Percentiles rank a stretch among this genome's conserved stretches.
phyloP scores from a whole-genome alignment of 2,888 invertebrate species.

The Miltochrista miniata region DNA sequence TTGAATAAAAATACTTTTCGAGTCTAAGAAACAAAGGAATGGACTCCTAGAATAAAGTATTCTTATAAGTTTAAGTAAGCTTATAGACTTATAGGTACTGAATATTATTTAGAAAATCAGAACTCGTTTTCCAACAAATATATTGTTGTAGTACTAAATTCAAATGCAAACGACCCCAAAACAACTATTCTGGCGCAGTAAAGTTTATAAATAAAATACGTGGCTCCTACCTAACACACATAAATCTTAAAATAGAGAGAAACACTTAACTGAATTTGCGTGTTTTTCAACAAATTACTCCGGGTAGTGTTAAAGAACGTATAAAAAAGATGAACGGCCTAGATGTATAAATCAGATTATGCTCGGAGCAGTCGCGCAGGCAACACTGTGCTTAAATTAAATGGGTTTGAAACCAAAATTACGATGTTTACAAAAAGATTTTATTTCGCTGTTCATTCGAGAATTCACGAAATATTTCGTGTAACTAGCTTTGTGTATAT shows the following conservation, averaged over 20 bases:
- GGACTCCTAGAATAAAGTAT: no score
- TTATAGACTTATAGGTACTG: no score
- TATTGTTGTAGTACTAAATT: constrained; percentile 2
- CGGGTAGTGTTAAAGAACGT: constrained; percentile 49
- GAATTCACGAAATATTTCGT: constrained; percentile 13
- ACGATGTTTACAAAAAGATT: constrained; percentile 59
- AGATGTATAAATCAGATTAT: constrained; percentile 73
- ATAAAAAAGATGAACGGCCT: constrained; percentile 60
- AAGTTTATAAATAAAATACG: constrained; percentile 19
- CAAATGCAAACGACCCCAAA: constrained; percentile 1
- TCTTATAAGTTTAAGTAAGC: no score
- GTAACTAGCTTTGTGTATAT: constrained; percentile 6
- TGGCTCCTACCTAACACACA: constrained; percentile 23
- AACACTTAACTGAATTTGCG: constrained; percentile 55
- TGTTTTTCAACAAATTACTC: constrained; percentile 63
- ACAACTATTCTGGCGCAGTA: constrained; percentile 1
- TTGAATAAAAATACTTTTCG: no score
- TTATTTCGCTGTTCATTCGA: constrained; percentile 44
- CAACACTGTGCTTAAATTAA: constrained; percentile 63
- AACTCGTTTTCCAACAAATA: not conserved
- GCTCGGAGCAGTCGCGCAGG: constrained; percentile 34
- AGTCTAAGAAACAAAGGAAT: no score
- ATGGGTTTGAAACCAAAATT: constrained; percentile 66
- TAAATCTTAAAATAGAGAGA: constrained; percentile 41
- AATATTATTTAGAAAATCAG: not conserved